Conservation (phyloP, 2,113 vertebrate species). For the Sisor rabdophorus region DNA sequence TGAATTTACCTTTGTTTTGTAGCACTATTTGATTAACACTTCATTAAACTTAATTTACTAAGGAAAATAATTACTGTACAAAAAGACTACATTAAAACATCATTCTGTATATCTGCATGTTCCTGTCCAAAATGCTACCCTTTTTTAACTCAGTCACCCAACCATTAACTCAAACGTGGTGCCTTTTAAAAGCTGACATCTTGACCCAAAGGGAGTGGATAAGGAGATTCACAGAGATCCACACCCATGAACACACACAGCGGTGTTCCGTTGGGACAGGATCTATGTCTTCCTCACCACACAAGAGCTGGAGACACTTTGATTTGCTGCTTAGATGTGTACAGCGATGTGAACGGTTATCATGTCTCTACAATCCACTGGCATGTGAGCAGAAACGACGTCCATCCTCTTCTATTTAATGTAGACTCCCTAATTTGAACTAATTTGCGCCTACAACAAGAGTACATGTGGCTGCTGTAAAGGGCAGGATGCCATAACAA, state of each 20-base stretch:
- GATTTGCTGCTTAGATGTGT: conserved; percentile 26
- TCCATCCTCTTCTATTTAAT: neutral
- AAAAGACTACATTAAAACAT: neutral
- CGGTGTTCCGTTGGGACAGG: conserved; percentile 24
- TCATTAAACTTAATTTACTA: neutral
- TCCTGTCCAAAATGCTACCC: conserved; percentile 1
- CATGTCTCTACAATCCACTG: conserved; percentile 6
- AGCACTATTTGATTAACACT: neutral
- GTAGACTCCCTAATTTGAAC: neutral
- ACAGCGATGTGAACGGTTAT: conserved; percentile 25
- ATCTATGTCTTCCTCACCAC: conserved; percentile 25
- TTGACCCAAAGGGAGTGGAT: conserved; percentile 33
- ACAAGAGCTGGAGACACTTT: conserved; percentile 32
- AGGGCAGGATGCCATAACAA: conserved; percentile 22
- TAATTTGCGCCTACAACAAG: neutral
- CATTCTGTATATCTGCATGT: neutral
- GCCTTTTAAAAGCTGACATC: conserved; percentile 46
- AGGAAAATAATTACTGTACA: neutral
- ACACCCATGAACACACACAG: conserved; percentile 50
- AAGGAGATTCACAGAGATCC: conserved; percentile 19
- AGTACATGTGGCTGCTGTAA: conserved; percentile 18
- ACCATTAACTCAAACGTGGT: conserved; percentile 24
- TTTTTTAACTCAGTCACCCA: conserved; percentile 8
- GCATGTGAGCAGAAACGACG: neutral
- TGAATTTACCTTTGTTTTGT: neutral